Evolutionary conservation across 2,113 vertebrate species (phyloP).

Genomic region (Engystomops pustulosus): DNA sequence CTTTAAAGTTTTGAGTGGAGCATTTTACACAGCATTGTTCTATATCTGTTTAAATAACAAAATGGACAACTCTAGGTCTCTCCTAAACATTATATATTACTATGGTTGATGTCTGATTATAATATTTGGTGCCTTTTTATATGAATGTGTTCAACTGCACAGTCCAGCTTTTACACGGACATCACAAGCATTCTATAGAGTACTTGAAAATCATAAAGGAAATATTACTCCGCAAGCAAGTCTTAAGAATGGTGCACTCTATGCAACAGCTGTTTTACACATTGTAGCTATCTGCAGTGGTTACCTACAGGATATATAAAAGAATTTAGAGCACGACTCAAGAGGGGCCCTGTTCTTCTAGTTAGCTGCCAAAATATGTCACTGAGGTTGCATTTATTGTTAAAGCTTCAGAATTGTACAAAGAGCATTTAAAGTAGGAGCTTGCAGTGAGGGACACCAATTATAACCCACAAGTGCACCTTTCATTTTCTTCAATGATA

Average conservation of each 20-base stretch:
- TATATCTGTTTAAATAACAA: too few species aligned
- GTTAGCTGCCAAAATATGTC: neutral
- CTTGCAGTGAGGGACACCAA: neutral
- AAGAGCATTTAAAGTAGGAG: neutral
- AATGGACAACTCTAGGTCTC: too few species aligned
- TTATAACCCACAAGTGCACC: neutral
- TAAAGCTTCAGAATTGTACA: neutral
- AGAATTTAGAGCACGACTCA: neutral
- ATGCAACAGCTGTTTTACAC: conserved; percentile 1
- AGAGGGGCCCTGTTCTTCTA: neutral
- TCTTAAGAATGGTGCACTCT: neutral
- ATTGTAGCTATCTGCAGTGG: neutral
- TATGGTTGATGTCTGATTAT: too few species aligned
- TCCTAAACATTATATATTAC: too few species aligned
- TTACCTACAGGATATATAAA: neutral
- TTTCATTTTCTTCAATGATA: neutral
- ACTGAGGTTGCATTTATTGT: too few species aligned
- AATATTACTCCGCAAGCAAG: neutral
- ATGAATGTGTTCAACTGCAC: neutral
- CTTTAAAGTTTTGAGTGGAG: too few species aligned
- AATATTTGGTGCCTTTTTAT: neutral
- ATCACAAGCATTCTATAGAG: neutral
- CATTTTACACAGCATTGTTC: too few species aligned
- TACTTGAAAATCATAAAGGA: neutral
- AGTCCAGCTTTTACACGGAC: neutral